These are phyloP conservation scores for Chamaetylas fuelleborni DNA, from an alignment of 2,113 vertebrate genomes.

Conservation along the genomic window DNA sequence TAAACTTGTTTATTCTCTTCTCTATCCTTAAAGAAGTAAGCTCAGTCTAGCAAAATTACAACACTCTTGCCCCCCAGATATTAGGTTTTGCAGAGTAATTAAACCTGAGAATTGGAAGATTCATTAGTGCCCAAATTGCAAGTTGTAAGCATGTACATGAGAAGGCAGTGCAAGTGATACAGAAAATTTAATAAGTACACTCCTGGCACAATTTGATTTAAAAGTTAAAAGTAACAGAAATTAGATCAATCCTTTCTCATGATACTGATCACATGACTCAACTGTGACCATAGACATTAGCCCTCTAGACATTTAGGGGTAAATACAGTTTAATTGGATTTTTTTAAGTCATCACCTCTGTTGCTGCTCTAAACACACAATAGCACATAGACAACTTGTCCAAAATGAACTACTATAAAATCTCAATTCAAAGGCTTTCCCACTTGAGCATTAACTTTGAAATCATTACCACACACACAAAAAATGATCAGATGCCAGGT, in stretches of 20 bases:
- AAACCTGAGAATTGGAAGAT: neutral
- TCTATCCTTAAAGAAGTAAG: neutral
- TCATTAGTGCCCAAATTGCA: neutral
- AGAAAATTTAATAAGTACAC: neutral
- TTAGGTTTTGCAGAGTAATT: neutral
- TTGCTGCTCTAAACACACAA: neutral
- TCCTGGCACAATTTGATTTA: neutral
- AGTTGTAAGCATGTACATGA: neutral
- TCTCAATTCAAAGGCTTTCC: neutral
- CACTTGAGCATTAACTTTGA: neutral
- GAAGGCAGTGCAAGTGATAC: neutral
- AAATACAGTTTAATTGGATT: neutral
- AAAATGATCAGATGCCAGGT: neutral
- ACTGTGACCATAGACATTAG: rapidly evolving
- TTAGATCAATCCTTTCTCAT: neutral
- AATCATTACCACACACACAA: neutral
- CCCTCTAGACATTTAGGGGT: neutral
- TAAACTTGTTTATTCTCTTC: neutral
- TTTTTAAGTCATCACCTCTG: neutral
- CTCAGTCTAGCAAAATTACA: neutral
- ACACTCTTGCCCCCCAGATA: neutral
- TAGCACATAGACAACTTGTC: neutral
- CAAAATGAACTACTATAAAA: neutral
- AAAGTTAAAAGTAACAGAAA: neutral
- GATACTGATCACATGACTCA: neutral